phyloP scores from a whole-genome alignment of 1,140 invertebrate species.

The Cotesia vestalis region DNA sequence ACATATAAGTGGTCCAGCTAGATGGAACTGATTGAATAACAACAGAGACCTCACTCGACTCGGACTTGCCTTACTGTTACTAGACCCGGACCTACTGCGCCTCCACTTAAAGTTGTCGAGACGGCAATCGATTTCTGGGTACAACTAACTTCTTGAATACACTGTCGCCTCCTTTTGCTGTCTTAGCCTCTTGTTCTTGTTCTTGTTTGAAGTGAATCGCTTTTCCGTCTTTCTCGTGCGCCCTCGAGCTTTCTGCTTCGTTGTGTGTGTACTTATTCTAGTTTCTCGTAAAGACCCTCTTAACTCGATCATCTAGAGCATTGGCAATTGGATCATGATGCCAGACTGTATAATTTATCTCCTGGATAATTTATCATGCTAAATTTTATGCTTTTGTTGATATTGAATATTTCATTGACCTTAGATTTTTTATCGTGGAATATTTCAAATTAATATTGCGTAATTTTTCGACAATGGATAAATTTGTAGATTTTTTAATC shows the following conservation, averaged over 20 bases:
- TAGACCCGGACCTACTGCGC: slow-evolving; percentile 5
- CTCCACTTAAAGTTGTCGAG: slow-evolving; percentile 18
- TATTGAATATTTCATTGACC: too few species aligned
- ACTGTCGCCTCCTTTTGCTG: slow-evolving; percentile 12
- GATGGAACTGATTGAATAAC: slow-evolving; percentile 40
- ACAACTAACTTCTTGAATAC: slow-evolving; percentile 40
- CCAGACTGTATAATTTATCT: too few species aligned
- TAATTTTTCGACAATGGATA: too few species aligned
- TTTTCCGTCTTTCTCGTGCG: not conserved
- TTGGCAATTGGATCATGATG: too few species aligned
- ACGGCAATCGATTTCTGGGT: slow-evolving; percentile 25
- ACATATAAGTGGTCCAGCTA: slow-evolving; percentile 25
- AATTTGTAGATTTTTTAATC: too few species aligned
- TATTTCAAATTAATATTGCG: too few species aligned
- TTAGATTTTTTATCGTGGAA: too few species aligned
- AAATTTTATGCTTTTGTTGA: too few species aligned
- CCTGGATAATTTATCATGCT: too few species aligned
- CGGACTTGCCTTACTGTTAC: not conserved
- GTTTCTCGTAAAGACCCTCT: slow-evolving; percentile 1
- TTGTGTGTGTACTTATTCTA: slow-evolving; percentile 5
- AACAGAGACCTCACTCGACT: slow-evolving; percentile 17
- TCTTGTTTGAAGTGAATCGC: not conserved
- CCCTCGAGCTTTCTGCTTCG: not conserved
- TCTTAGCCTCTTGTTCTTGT: not conserved
- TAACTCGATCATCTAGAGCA: too few species aligned